Evolutionary conservation across 2,888 invertebrate species (phyloP).

Genomic region (Sarcophaga rosellei): DNA sequence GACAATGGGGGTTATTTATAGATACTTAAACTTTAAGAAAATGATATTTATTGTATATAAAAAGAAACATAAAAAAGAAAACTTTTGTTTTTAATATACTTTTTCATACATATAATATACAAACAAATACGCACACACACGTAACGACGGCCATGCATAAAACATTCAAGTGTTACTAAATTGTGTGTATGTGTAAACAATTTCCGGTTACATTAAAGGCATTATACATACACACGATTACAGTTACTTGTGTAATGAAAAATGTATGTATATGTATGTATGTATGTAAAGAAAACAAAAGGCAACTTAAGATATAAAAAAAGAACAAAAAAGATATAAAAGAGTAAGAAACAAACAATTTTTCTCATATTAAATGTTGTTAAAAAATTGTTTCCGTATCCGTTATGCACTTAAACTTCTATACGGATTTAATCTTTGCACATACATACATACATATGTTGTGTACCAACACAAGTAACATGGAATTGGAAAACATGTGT

Average conservation of each 20-base stretch:
- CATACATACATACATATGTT: constrained; percentile 38
- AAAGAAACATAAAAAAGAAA: not conserved
- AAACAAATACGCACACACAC: not conserved
- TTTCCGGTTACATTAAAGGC: constrained; percentile 54
- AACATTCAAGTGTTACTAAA: constrained; percentile 34
- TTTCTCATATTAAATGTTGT: constrained; percentile 55
- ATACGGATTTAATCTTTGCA: constrained; percentile 47
- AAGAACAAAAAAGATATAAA: not conserved
- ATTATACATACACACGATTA: not conserved
- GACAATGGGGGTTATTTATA: constrained; percentile 43
- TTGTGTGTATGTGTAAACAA: constrained; percentile 57
- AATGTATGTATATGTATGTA: not conserved
- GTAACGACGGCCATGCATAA: not conserved
- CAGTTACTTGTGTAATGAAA: not conserved
- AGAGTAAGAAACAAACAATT: not conserved
- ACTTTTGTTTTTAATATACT: not conserved
- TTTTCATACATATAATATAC: not conserved
- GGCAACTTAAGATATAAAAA: not conserved
- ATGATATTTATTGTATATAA: constrained; percentile 10
- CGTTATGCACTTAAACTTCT: constrained; percentile 68
- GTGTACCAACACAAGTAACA: not conserved
- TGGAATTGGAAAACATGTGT: constrained; percentile 8
- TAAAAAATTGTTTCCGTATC: constrained; percentile 70
- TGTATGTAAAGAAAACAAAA: not conserved
- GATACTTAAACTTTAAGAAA: constrained; percentile 38